Conservation (phyloP, 2,888 invertebrate genomes). For the Meghimatium bilineatum region DNA sequence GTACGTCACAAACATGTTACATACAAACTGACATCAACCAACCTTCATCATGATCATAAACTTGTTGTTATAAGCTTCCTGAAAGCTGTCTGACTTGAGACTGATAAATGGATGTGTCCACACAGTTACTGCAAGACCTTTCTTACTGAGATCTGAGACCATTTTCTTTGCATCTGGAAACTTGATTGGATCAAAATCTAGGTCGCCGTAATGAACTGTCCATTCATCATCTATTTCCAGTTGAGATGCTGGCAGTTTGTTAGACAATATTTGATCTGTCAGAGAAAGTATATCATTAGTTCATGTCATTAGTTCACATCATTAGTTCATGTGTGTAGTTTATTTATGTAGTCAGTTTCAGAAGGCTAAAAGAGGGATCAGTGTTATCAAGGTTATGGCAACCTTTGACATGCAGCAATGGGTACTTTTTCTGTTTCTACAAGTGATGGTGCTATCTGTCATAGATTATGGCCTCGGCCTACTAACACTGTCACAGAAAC, state of each 20-base stretch:
- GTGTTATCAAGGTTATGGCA: too few species aligned
- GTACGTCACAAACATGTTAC: too few species aligned
- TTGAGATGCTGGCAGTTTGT: slow-evolving; percentile 65
- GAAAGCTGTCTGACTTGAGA: slow-evolving; percentile 90
- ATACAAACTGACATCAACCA: slow-evolving; percentile 38
- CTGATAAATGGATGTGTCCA: slow-evolving; percentile 80
- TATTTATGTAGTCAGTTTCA: too few species aligned
- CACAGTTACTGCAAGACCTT: slow-evolving; percentile 86
- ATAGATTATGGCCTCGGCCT: too few species aligned
- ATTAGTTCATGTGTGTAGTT: too few species aligned
- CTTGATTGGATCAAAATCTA: slow-evolving; percentile 84
- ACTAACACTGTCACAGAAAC: too few species aligned
- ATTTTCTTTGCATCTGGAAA: slow-evolving; percentile 83
- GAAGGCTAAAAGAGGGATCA: too few species aligned
- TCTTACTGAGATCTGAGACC: slow-evolving; percentile 78
- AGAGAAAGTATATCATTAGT: too few species aligned
- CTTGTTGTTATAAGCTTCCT: slow-evolving; percentile 83
- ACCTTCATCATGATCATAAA: slow-evolving; percentile 78
- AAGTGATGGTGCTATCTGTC: too few species aligned
- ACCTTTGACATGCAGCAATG: too few species aligned
- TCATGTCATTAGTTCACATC: too few species aligned
- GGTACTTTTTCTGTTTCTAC: too few species aligned
- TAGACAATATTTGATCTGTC: slow-evolving; percentile 56
- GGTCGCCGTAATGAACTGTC: slow-evolving; percentile 91
- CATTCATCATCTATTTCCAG: slow-evolving; percentile 88